Evolutionary conservation across 2,888 invertebrate genomes (phyloP).

Genomic region (Vandiemenella viatica): DNA sequence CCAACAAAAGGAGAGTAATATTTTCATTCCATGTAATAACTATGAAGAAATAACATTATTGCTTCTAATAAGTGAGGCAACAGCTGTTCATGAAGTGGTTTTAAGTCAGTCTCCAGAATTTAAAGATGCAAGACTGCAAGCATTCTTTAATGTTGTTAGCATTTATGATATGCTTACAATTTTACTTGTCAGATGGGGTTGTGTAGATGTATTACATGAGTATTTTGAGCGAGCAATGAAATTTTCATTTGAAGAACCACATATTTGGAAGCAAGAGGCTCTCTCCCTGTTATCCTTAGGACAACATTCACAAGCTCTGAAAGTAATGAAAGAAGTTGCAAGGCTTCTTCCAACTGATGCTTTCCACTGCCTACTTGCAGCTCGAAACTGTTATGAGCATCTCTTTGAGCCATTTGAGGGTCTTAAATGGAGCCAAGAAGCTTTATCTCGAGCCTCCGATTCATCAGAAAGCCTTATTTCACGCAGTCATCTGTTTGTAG

Average conservation of each 20-base stretch:
- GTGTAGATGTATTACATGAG: slow-evolving; percentile 62
- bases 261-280: slow-evolving; percentile 92
- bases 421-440: slow-evolving; percentile 53
- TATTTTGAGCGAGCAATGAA: slow-evolving; percentile 92
- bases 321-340: slow-evolving; percentile 65
- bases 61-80: slow-evolving; percentile 72
- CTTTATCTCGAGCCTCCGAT: slow-evolving; percentile 41
- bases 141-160: slow-evolving; percentile 75
- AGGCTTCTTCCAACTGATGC: slow-evolving; percentile 56
- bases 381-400: slow-evolving; percentile 71
- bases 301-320: slow-evolving; percentile 46
- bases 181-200: slow-evolving; percentile 70
- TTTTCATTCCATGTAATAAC: slow-evolving; percentile 75
- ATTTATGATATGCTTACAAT: slow-evolving; percentile 84
- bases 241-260: slow-evolving; percentile 88
- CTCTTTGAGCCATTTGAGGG: slow-evolving; percentile 57
- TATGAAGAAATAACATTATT: slow-evolving; percentile 84
- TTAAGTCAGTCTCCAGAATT: slow-evolving; percentile 88
- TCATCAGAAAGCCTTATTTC: slow-evolving; percentile 44
- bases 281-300: slow-evolving; percentile 62
- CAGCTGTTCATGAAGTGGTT: slow-evolving; percentile 88
- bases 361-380: slow-evolving; percentile 66
- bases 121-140: slow-evolving; percentile 63
- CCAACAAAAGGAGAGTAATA: too few relatives aligned
- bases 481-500: slow-evolving; percentile 67